phyloP scores from a whole-genome alignment of 2,888 invertebrate genomes.

The Apamea crenata region DNA sequence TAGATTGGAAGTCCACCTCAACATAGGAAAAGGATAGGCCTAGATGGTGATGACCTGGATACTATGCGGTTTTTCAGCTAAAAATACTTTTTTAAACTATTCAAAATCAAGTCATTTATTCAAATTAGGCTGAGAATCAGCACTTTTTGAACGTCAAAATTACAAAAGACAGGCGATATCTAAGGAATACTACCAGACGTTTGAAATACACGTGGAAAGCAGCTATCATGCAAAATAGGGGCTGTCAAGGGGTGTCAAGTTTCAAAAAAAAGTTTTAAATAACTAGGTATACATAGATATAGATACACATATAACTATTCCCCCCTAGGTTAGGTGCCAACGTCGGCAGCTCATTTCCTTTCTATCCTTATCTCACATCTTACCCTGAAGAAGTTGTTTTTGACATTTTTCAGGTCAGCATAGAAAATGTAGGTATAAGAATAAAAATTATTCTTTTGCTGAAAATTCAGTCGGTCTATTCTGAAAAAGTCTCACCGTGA shows the following conservation, averaged over 20 bases:
- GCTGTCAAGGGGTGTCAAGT: neutral
- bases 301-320: neutral
- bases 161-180: neutral
- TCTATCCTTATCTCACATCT: conserved; percentile 39
- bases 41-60: too few relatives aligned
- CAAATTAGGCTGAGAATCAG: too few relatives aligned
- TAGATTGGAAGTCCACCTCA: too few relatives aligned
- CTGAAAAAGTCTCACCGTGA: too few relatives aligned
- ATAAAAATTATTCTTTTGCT: neutral
- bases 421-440: neutral
- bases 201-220: neutral
- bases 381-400: conserved; percentile 20
- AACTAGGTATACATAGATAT: neutral
- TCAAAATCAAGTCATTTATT: too few relatives aligned
- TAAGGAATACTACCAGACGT: neutral
- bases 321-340: neutral
- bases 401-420: conserved; percentile 26
- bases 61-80: neutral
- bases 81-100: neutral
- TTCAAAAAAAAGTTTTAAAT: neutral
- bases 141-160: too few relatives aligned
- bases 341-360: conserved; percentile 42
- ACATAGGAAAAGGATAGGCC: too few relatives aligned
- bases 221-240: too few relatives aligned
- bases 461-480: neutral